Evolutionary conservation across 2,888 invertebrate genomes (phyloP).

Genomic region (Zhengitettix transpicula): DNA sequence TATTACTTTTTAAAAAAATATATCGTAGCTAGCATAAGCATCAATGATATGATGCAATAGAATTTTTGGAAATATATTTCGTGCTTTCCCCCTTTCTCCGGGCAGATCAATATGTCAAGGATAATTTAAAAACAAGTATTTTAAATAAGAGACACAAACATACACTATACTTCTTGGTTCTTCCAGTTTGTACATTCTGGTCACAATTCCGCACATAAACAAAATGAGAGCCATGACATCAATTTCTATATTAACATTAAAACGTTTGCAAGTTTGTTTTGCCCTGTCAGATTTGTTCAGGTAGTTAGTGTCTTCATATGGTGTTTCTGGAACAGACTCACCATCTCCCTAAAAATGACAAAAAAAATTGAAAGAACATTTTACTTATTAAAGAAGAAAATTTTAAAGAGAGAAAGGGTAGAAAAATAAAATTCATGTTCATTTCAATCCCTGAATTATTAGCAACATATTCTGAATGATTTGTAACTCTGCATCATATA

Average conservation of each 20-base stretch:
- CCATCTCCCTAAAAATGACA: slow-evolving; percentile 15
- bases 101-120: too few species aligned
- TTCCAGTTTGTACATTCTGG: slow-evolving; percentile 68
- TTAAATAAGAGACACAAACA: slow-evolving; percentile 28
- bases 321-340: slow-evolving; percentile 15
- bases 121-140: neutral
- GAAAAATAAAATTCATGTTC: too few species aligned
- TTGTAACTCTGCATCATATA: too few species aligned
- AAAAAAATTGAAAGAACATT: neutral
- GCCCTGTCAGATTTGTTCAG: neutral
- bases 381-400: too few species aligned
- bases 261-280: neutral
- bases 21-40: too few species aligned
- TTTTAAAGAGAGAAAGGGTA: too few species aligned
- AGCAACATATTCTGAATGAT: too few species aligned
- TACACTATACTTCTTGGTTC: slow-evolving; percentile 83
- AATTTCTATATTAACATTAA: slow-evolving; percentile 46
- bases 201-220: slow-evolving; percentile 50
- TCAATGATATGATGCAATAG: too few species aligned
- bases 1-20: too few species aligned
- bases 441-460: too few species aligned
- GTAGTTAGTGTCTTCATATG: slow-evolving; percentile 4
- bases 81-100: too few species aligned
- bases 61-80: too few species aligned
- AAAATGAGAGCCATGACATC: slow-evolving; percentile 58